Evolutionary conservation across 23 tunicate genomes (phyloP), one percentile per base, ranked within the genome.

Genomic region (Aplidium turbinatum): DNA sequence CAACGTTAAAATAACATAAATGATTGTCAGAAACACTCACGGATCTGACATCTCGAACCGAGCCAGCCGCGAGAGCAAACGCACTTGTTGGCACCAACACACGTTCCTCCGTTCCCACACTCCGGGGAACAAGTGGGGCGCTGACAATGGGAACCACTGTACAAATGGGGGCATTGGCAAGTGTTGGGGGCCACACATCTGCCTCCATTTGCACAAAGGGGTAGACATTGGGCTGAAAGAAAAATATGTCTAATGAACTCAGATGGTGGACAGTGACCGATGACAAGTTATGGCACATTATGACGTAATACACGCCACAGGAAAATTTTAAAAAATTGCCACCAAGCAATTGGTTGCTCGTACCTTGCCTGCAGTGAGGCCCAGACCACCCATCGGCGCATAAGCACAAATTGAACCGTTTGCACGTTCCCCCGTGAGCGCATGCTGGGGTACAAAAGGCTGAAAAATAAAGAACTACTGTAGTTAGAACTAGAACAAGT

Each of bases 121-220:
- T 68, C 30, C 1, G 96, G 96, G 23, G 24, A 27, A 38, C 96
- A 89, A 3, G 23, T 34, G 0, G 89, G 76, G 25, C 19, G 38
- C 35, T 83, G 89, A 58, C 89, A 83, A 31, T 26, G 33, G 19
- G 62, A 36, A 0, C 89, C 89, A 2, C 76, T 64, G 62, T 60
- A 89, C 3, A 87, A 50, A 23, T 83, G 79, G n/a, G 80, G 31
- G 71, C 96, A 89, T 33, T 82, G 77, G 31, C 96, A 89, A 31
- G 50, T 79, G 70, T 89, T 78, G 19, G 96, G 96, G 24, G 74
- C 72, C 32, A 72, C 57, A 63, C 96, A 89, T 23, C 85, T 73
- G 0, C 96, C 96, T n/a, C 84, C 84, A 48, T 89, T 77, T 53
- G 82, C 82, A 28, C 96, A 89, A 2, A 76, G 81, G 18, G 89